phyloP scores from a whole-genome alignment of 2,113 vertebrate genomes.

The Morone chrysops region DNA sequence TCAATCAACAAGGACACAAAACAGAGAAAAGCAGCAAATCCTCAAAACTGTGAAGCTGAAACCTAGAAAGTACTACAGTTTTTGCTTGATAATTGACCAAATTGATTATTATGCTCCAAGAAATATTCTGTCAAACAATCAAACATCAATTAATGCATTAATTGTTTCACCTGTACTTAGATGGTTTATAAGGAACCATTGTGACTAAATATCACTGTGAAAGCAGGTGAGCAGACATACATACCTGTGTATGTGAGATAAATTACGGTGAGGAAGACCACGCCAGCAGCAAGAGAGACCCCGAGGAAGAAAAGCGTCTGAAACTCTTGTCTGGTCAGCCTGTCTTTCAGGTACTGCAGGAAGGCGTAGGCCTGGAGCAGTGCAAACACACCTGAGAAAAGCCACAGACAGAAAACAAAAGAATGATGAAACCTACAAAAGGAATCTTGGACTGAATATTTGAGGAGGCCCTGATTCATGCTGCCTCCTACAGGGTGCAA shows the following conservation, averaged over 20 bases:
- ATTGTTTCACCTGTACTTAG: neutral
- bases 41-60: neutral
- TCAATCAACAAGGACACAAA: neutral
- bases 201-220: neutral
- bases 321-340: constrained; percentile 95
- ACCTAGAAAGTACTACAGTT: neutral
- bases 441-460: constrained; percentile 37
- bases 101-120: neutral
- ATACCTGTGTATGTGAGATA: constrained; percentile 97
- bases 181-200: neutral
- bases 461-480: constrained; percentile 52
- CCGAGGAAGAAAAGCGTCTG: constrained; percentile 96
- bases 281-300: constrained; percentile 91
- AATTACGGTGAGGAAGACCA: constrained; percentile 95
- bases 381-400: constrained; percentile 92
- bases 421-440: constrained; percentile 44
- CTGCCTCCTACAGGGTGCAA: constrained; percentile 46
- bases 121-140: neutral
- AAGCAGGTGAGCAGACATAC: constrained; percentile 19
- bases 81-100: neutral
- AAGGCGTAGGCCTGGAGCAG: constrained; percentile 96
- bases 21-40: neutral
- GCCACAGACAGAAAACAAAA: constrained; percentile 38
- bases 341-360: constrained; percentile 94
- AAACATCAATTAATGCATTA: neutral